Base-by-base conservation (phyloP, 35 echinoderm and acorn worm genomes). In the Apostichopus parvimensis region DNA sequence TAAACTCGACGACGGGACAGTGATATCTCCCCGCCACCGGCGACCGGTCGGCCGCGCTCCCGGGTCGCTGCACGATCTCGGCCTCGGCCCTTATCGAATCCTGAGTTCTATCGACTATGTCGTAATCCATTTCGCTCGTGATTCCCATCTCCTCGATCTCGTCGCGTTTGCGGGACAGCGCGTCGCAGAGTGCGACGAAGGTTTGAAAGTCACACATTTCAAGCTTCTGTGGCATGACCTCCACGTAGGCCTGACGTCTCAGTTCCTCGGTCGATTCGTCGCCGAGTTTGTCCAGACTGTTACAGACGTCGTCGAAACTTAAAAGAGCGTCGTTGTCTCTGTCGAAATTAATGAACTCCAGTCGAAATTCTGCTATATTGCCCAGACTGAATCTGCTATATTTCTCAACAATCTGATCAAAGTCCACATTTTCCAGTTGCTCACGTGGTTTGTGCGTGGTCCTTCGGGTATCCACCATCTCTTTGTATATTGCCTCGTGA, bases 171-270 rank as follows among this genome's bases (percentile, higher is more conserved):
- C 92, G 88, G 86, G 77, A 90, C 60, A 99, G 77, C 14, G 90
- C 84, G 57, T 99, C 92, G 87, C 95, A 99, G 25, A 99, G 83
- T 59, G 91, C 91, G 20, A 99, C 91, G 91, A 99, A 99, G 83
- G 96, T 95, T 77, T 93, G 91, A 90, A 99, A 99, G 92, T 99
- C 97, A 79, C 95, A 91, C 77, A 94, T 98, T 93, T 93, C 92
- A 64, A 93, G 90, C 65, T 93, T 80, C 77, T 95, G 83, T 45
- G 92, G 87, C 96, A 93, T 98, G 58, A 87, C 92, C 86, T 98
- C 92, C 22, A 92, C 93, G 71, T 94, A 98, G 57, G 91, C 93
- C 34, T 95, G 91, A 53, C 92, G 90, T 92, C 94, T 79, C 77
- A 94, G 72, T 34, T 99, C 91, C 70, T 83, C 90, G 8, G 91